These are phyloP conservation scores for Sphaerodactylus townsendi DNA, from an alignment of 2,113 vertebrate species.

Conservation along the genomic window DNA sequence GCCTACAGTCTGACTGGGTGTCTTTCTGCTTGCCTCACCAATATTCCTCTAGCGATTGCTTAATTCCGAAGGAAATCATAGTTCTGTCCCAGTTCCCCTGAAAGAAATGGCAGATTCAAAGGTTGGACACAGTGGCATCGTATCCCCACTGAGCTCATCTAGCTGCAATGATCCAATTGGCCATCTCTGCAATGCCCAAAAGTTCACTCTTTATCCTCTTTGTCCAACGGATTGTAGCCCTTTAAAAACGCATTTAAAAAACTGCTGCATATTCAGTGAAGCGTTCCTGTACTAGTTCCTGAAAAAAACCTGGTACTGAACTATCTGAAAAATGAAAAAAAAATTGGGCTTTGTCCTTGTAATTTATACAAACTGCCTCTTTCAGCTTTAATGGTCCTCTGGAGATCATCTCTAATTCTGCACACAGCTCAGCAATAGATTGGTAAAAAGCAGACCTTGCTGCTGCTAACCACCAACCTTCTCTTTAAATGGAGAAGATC, in stretches of 20 bases:
- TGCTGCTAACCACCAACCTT: background rate
- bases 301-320: background rate
- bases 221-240: too few relatives aligned
- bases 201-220: background rate
- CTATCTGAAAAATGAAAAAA: background rate
- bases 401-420: background rate
- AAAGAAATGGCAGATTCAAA: too few relatives aligned
- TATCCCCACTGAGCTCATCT: too few relatives aligned
- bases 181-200: background rate
- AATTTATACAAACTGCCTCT: background rate
- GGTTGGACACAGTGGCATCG: too few relatives aligned
- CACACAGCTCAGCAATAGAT: background rate
- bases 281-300: background rate
- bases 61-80: too few relatives aligned
- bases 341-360: background rate
- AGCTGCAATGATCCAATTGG: background rate
- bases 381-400: background rate
- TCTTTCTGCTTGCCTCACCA: too few relatives aligned
- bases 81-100: too few relatives aligned
- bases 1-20: too few relatives aligned
- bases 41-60: too few relatives aligned
- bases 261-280: background rate
- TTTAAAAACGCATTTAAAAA: background rate
- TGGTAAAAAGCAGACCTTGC: background rate
- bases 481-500: fast-evolving